Conservation (phyloP, 2,797 vertebrate species). For the Brachyrhaphis roseni region DNA sequence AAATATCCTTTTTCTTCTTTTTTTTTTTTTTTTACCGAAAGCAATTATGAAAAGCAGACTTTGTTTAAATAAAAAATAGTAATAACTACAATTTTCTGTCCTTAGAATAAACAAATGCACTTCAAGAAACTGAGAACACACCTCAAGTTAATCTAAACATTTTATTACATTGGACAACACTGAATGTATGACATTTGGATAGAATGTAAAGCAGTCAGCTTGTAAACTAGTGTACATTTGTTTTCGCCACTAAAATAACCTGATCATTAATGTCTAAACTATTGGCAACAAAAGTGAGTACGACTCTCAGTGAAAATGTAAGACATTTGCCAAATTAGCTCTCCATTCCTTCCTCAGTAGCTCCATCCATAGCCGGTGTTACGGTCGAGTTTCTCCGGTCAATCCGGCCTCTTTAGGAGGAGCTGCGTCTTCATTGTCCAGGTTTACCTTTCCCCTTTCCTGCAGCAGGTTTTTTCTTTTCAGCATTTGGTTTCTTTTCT, state of each 20-base stretch:
- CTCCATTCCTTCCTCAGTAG: not conserved
- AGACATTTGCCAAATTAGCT: not conserved
- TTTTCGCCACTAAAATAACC: not conserved
- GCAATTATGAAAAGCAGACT: too few species aligned
- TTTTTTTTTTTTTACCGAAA: too few species aligned
- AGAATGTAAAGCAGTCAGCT: not conserved
- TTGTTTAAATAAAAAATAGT: too few species aligned
- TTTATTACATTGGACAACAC: not conserved
- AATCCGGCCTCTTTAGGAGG: not conserved
- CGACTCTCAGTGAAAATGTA: not conserved
- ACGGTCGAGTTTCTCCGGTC: too few species aligned
- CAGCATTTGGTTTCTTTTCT: constrained; percentile 34
- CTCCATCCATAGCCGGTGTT: not conserved
- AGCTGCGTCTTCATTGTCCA: constrained; percentile 8
- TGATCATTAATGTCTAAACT: too few species aligned
- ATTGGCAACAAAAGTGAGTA: not conserved
- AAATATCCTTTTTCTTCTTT: too few species aligned
- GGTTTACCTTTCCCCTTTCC: constrained; percentile 63
- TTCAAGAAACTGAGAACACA: not conserved
- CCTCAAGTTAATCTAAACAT: not conserved
- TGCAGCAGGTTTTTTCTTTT: constrained; percentile 58
- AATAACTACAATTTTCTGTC: not conserved
- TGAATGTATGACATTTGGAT: not conserved
- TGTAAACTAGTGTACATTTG: not conserved
- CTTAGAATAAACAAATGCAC: not conserved